Base-by-base conservation (phyloP, 2,113 vertebrate genomes). In the Ciconia maguari region DNA sequence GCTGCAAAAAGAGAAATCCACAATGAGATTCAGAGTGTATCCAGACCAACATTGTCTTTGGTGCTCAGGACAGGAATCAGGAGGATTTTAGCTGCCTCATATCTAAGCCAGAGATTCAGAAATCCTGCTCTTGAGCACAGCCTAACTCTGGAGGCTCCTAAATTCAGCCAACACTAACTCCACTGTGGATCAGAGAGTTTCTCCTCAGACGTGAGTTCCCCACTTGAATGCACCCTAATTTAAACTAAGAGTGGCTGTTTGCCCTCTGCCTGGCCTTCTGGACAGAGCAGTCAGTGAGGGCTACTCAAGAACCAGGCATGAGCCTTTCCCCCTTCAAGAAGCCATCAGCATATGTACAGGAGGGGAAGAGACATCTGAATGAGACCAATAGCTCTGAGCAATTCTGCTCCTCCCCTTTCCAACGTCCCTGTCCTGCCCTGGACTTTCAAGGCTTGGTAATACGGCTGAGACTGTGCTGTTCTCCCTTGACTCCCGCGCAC, bases 401-500 rank as follows among this genome's bases (percentile, higher is more conserved):
- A 1, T 51, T 75, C 18, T 49, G 46, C 65, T 61, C 24, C 55
- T n/a, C 32, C 20, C 10, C 15, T n/a, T 81, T 87, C 36, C 36
- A 13, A 7, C 6, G 32, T 61, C 16, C 19, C 54, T 27, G 21
- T n/a, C 48, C 30, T 64, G 17, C 13, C 25, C 10, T 26, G 29
- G 11, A 22, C 15, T n/a, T 55, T 51, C 64, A 52, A 52, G 17
- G n/a, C 7, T 83, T 52, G 22, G 13, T 24, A 32, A 26, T 0
- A 0, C 34, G 65, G 48, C 16, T 25, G 15, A n/a, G n/a, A 49
- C 15, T 52, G 30, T 61, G 65, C 26, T 25, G 11, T 2, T 71
- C 7, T n/a, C 26, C 54, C 16, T 25, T 19, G 27, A 51, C 1
- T 12, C 25, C 4, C 10, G 2, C 52, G 36, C 1, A 0, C 25